Evolutionary conservation across 1,140 invertebrate species (phyloP).

Genomic region (Eufriesea mexicana): DNA sequence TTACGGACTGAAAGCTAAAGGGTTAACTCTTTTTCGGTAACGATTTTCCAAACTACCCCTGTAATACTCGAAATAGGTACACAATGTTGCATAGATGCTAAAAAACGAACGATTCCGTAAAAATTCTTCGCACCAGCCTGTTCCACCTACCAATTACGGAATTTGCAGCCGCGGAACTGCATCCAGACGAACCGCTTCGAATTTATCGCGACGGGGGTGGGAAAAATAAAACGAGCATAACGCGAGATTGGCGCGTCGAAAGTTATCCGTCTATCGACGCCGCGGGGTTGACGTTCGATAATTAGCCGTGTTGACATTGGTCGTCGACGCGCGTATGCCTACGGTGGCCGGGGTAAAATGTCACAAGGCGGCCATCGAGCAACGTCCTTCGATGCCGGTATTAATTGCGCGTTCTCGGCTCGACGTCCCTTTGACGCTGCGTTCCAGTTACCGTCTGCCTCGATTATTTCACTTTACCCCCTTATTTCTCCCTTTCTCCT

Average conservation of each 20-base stretch:
- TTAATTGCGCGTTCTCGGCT: slow-evolving; percentile 42
- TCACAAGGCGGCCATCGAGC: slow-evolving; percentile 39
- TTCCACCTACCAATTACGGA: background rate
- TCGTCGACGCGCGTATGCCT: slow-evolving; percentile 13
- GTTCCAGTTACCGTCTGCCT: background rate
- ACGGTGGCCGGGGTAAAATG: slow-evolving; percentile 19
- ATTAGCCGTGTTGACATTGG: slow-evolving; percentile 59
- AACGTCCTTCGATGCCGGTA: slow-evolving; percentile 30
- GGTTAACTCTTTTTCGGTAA: too few species aligned
- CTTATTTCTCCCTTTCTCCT: too few species aligned
- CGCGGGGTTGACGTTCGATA: slow-evolving; percentile 45
- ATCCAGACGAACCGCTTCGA: background rate
- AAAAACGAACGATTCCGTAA: too few species aligned
- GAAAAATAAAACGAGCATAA: background rate
- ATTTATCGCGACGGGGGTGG: background rate
- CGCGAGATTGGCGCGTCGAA: background rate
- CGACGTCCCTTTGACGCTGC: background rate
- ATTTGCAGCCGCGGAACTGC: background rate
- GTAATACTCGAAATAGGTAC: too few species aligned
- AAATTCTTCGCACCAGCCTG: too few species aligned
- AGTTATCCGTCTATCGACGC: slow-evolving; percentile 44
- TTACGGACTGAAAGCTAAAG: too few species aligned
- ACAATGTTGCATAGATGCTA: too few species aligned
- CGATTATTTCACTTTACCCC: slow-evolving; percentile 22
- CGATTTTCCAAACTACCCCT: background rate